Percentiles rank a stretch among this genome's conserved stretches.
phyloP scores from a whole-genome alignment of 2,113 vertebrate genomes.

The Epinephelus lanceolatus region DNA sequence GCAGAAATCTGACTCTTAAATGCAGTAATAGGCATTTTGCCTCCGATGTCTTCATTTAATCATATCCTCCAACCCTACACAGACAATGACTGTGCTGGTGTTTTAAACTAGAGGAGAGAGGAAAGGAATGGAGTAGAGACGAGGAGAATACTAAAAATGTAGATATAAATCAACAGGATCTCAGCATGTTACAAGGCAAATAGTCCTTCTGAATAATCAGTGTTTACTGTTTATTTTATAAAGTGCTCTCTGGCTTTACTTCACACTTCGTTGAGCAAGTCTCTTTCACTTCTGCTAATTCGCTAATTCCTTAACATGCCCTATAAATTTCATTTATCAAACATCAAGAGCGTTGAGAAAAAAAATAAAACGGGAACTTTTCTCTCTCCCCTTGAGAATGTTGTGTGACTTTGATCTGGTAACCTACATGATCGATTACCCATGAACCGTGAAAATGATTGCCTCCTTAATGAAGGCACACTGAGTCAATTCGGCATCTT shows the following conservation, averaged over 20 bases:
- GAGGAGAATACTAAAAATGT: not conserved
- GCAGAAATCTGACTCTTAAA: slow-evolving; percentile 11
- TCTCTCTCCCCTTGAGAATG: slow-evolving; percentile 57
- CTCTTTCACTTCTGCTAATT: slow-evolving; percentile 45
- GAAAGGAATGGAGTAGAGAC: not conserved
- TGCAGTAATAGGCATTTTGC: not conserved
- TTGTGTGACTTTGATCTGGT: slow-evolving; percentile 69
- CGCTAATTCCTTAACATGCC: slow-evolving; percentile 47
- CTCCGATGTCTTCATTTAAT: slow-evolving; percentile 26
- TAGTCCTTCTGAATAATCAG: slow-evolving; percentile 24
- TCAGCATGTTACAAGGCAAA: slow-evolving; percentile 32
- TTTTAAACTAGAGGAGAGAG: not conserved
- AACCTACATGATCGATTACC: slow-evolving; percentile 68
- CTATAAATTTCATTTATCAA: slow-evolving; percentile 51
- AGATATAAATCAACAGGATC: slow-evolving; percentile 40
- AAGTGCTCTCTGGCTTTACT: slow-evolving; percentile 44
- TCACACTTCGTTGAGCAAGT: slow-evolving; percentile 50
- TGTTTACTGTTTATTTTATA: slow-evolving; percentile 54
- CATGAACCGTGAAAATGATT: slow-evolving; percentile 74
- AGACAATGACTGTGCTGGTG: not conserved
- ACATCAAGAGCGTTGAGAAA: not conserved
- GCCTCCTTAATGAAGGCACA: slow-evolving; percentile 69
- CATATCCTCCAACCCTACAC: not conserved
- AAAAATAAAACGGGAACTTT: slow-evolving; percentile 30
- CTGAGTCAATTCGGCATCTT: slow-evolving; percentile 58